Evolutionary conservation across 1,140 invertebrate species (phyloP), one percentile per base, ranked within the genome.

Genomic region (Drosophila triauraria): DNA sequence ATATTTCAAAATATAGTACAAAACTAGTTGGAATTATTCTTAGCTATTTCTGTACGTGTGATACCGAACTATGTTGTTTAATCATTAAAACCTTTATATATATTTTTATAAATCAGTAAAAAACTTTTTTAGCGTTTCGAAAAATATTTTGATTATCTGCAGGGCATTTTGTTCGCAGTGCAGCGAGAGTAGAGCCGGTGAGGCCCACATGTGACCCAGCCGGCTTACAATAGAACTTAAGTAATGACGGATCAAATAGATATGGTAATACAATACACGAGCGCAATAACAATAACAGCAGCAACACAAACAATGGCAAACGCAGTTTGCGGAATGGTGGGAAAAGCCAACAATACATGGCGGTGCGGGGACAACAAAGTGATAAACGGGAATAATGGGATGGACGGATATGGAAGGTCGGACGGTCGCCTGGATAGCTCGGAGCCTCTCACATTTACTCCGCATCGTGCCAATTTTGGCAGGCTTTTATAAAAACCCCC

Each of bases 181-280:
- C 25, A 46, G n/a, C 12, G 27, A n/a, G 12, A 35, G 15, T 13
- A 23, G 25, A 7, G 17, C 23, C 12, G 58, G 35, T 35, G 51
- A 43, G 42, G 25, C 51, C 51, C 65, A 71, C 51, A 72, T 72
- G 69, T 71, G 69, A 72, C 65, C 65, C 64, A 58, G 35, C 51
- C 65, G 27, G 65, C 43, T 27, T 38, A 71, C 65, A 71, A 70
- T 71, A 71, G 68, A 71, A 71, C 65, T 42, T 71, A 71, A 71
- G 68, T 71, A 71, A 51, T 70, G 68, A 70, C 65, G 68, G 65
- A 70, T 71, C 65, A 65, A 71, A 71, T 71, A 71, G 68, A 71
- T 71, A 71, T 71, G 68, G 51, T 70, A 71, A 71, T 71, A 71
- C 69, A 71, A 71, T 71, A 71, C 69, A 71, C 43, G 35, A 71